Base-by-base conservation (phyloP, 2,888 invertebrate genomes). In the Hesperia comma region DNA sequence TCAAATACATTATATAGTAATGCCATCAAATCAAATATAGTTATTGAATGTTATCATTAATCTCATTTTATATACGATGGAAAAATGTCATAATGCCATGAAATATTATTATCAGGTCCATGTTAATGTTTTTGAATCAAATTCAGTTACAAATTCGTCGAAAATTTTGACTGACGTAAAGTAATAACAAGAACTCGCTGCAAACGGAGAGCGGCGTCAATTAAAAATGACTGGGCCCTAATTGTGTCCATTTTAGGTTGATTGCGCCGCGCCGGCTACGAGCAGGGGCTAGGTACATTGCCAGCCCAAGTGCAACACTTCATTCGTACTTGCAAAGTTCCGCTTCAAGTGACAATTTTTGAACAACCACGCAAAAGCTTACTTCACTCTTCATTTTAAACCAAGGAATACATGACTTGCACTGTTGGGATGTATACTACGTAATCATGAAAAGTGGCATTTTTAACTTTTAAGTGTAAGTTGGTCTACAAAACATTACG, bases 161-260 rank as follows among this genome's bases (percentile, higher is more conserved):
- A 14, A 74, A 7, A n/a, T 15, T 62, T 57, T 67, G 58, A 71
- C 69, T 72, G 70, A 69, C 71, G 68, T 62, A 61, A 21, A 64
- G 26, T 26, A 26, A 26, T 68, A 26, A 3, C 14, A 21, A 7
- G 33, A n/a, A 26, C 15, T 67, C 68, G 6, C 69, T 68, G 70
- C 69, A 73, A 70, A 74, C 67, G 68, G 68, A 64, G 82, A 83
- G 80, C 78, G 75, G 79, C 81, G 86, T 87, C 89, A 90, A 90
- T 90, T 90, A 90, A 86, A 85, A 82, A 77, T 80, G 80, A 78
- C 77, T 79, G 78, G 77, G 76, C 76, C 79, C 81, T 88, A 90
- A 90, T 90, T 90, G 86, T 83, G 79, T 77, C 82, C 85, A 83
- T 86, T 88, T 88, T 82, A 85, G 84, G 79, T 79, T 80, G 78